Evolutionary conservation across 2,797 vertebrate genomes (phyloP), one percentile per base, ranked within the genome.

Genomic region (Micrastur ruficollis): DNA sequence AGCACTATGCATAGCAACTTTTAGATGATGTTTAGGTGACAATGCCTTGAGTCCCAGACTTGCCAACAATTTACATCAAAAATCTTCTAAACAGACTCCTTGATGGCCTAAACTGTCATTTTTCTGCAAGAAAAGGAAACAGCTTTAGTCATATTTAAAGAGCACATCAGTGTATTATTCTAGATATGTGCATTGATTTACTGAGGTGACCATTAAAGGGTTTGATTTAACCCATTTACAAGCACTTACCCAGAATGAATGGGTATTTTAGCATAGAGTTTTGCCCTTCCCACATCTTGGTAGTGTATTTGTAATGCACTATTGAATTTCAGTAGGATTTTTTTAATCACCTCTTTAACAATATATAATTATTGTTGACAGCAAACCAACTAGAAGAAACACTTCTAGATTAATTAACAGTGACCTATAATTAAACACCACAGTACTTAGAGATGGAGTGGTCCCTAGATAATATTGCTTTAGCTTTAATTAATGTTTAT

Each of bases 351-450:
- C 32, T 97, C 83, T 96, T 96, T 93, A 97, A 97, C 82, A 95
- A 96, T 90, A 89, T 92, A 44, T 95, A 97, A 97, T 98, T 96
- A 93, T 81, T 96, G 70, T 87, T 98, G 96, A 98, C 95, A 96
- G 80, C 63, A 87, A 96, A 91, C 63, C 74, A 92, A 74, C 86
- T 53, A 95, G 68, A 96, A 94, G 81, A 96, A 97, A 66, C 34
- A 92, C 65, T 96, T 97, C 72, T 91, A 83, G 93, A 97, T 97
- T 98, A 98, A 97, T 97, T 98, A 97, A 96, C 75, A 95, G 61
- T 97, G 96, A 97, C 97, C 94, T 90, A 81, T 94, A 98, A 97
- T 98, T 98, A 97, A 97, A 96, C 78, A 90, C 38, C 89, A 80
- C 31, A 94, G 72, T 95, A 95, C 82, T 97, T 94, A 91, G 86